Base-by-base conservation (phyloP, 2,797 vertebrate genomes). In the Pantherophis alleghaniensis region DNA sequence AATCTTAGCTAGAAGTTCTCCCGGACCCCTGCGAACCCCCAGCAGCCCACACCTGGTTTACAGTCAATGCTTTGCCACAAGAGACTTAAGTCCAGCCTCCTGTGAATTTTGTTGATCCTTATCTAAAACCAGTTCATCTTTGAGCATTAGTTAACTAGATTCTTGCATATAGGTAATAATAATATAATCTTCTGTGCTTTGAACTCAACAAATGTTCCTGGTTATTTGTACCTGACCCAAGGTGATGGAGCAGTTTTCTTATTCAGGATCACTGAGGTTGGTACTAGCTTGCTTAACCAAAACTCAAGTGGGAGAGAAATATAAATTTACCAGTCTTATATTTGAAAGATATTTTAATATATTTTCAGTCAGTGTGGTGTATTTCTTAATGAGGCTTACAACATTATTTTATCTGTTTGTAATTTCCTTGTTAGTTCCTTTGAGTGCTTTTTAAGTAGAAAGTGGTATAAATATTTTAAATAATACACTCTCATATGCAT, bases 221-320 rank as follows among this genome's bases (percentile, higher is more conserved):
- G 14, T 32, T 69, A 69, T 69, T 69, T 69, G 13, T 18, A 37
- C 16, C 6, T 7, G 16, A 74, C n/a, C 13, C n/a, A 32, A 74
- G 32, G 7, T 32, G 66, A 74, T 74, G 66, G 94, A 94, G 94
- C 94, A 92, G 92, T 94, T 97, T 97, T 95, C 96, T 97, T 89
- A 57, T 63, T 92, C 24, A 91, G 32, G 88, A 92, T 93, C 93
- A 90, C 12, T 91, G 96, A 95, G 95, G 28, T 96, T 96, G 95
- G 96, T 93, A 93, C 94, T 26, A 95, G 93, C 92, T 96, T 96
- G 89, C 87, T 92, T 93, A 89, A 93, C 95, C 91, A 92, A 94
- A 94, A 96, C 95, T 96, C 94, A 96, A 92, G 51, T 94, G 88
- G 92, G 95, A 94, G n/a, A 13, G 26, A 12, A 95, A 32, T 94